A percentile compares a stretch with the other conserved stretches of the same genome.
Evolutionary conservation across 2,797 vertebrate species (phyloP).

Genomic region (Cynodonichthys magdalenae): DNA sequence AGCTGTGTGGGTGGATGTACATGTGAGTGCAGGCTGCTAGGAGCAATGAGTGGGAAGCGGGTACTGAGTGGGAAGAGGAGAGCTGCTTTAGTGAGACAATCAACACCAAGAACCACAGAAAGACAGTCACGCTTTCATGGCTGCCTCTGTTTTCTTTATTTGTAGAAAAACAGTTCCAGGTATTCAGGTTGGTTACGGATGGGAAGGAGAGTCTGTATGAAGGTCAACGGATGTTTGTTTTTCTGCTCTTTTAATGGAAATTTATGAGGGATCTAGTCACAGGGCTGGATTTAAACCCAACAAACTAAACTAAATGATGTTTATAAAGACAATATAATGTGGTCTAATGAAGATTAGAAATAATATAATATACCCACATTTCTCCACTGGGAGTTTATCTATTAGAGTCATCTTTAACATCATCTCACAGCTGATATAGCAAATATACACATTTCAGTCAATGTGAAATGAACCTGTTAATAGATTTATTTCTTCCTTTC

Average conservation of each 20-base stretch:
- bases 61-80: conserved; percentile 78
- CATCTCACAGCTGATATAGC: conserved; percentile 4
- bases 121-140: conserved; percentile 70
- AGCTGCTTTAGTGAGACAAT: conserved; percentile 75
- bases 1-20: conserved; percentile 73
- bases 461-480: not conserved
- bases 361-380: not conserved
- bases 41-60: conserved; percentile 82
- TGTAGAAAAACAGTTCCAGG: conserved; percentile 44
- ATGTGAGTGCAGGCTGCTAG: conserved; percentile 77
- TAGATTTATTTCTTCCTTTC: not conserved
- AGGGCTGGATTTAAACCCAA: conserved; percentile 7
- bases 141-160: conserved; percentile 58
- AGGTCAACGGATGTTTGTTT: conserved; percentile 4
- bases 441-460: not conserved
- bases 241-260: conserved; percentile 20
- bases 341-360: too few species aligned
- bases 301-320: conserved; percentile 2
- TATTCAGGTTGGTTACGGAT: conserved; percentile 29
- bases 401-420: conserved; percentile 7
- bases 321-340: too few species aligned
- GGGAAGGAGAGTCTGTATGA: conserved; percentile 18
- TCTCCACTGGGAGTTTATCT: conserved; percentile 19
- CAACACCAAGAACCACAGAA: conserved; percentile 66
- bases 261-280: conserved; percentile 5